These are phyloP conservation scores for Solenodon paradoxus DNA, from an alignment of 2,113 vertebrate species.

Conservation along the genomic window DNA sequence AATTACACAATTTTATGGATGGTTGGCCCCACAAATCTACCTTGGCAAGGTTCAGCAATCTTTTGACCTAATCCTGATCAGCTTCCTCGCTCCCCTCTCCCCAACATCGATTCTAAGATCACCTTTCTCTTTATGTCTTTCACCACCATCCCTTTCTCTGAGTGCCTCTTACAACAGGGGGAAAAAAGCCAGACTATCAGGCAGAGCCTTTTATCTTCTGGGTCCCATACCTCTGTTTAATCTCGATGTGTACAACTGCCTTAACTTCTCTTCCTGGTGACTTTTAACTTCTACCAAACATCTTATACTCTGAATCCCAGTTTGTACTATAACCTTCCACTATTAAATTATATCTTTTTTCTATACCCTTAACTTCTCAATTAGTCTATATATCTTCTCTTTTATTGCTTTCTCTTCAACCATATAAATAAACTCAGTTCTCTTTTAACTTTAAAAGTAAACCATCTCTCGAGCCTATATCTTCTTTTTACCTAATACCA, in stretches of 20 bases:
- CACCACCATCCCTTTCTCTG: not conserved
- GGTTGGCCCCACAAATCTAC: not conserved
- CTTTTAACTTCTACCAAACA: not conserved
- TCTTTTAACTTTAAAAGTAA: not conserved
- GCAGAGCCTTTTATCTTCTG: too few species aligned
- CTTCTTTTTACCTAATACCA: not conserved
- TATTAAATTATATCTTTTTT: not conserved
- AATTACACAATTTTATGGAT: not conserved
- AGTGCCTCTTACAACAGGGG: not conserved
- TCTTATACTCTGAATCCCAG: not conserved
- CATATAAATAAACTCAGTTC: not conserved
- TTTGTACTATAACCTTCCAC: not conserved
- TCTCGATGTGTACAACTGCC: too few species aligned
- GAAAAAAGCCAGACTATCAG: too few species aligned
- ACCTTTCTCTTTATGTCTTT: not conserved
- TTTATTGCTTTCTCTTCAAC: not conserved
- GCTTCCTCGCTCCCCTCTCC: not conserved
- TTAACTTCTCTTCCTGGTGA: not conserved
- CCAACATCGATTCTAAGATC: not conserved
- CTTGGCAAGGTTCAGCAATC: not conserved
- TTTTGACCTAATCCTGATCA: not conserved
- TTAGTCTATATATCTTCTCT: not conserved
- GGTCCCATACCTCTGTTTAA: not conserved
- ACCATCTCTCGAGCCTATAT: not conserved
- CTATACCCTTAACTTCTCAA: not conserved